Evolutionary conservation across 2,113 vertebrate species (phyloP).

Genomic region (Eira barbara): DNA sequence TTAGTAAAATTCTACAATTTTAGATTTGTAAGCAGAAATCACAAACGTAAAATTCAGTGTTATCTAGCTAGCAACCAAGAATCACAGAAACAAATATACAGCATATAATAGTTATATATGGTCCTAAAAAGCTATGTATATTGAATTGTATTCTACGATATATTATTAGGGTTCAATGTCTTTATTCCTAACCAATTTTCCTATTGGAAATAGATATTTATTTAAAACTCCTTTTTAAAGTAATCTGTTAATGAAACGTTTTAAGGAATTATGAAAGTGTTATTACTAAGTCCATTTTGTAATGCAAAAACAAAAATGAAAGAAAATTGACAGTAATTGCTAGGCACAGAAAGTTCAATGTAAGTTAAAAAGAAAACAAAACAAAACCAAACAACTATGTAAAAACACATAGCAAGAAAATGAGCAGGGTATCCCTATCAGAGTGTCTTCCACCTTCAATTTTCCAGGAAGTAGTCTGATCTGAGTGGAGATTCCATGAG

Average conservation of each 20-base stretch:
- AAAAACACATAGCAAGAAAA: neutral
- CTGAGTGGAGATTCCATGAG: neutral
- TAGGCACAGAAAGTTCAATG: neutral
- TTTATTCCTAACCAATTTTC: neutral
- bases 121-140: neutral
- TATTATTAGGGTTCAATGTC: neutral
- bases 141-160: neutral
- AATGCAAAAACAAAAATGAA: neutral
- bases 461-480: neutral
- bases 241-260: neutral
- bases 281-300: neutral
- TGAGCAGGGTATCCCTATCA: neutral
- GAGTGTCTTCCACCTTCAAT: neutral
- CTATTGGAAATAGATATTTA: neutral
- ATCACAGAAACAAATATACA: neutral
- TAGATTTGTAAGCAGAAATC: neutral
- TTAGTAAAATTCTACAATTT: slow-evolving; percentile 25
- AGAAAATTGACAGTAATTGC: neutral
- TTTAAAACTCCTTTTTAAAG: slow-evolving; percentile 10
- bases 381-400: neutral
- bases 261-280: neutral
- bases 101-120: neutral
- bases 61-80: neutral
- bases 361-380: neutral
- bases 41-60: neutral